Percentiles rank a stretch among this genome's conserved stretches.
phyloP scores from a whole-genome alignment of 2,797 vertebrate species.

The Erpetoichthys calabaricus region DNA sequence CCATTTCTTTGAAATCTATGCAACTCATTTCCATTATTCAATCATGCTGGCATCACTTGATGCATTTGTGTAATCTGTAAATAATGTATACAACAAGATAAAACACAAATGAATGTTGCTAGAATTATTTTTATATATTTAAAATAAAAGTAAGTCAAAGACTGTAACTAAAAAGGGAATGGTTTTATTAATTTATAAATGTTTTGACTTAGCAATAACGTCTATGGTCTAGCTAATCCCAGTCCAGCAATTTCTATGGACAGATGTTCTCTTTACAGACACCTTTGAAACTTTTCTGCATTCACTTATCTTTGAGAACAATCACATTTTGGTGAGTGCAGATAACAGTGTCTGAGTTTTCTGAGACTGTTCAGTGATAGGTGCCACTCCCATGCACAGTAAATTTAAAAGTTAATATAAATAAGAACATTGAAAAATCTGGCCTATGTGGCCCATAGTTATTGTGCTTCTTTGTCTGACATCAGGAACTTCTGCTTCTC shows the following conservation, averaged over 20 bases:
- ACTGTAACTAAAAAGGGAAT: slow-evolving; percentile 59
- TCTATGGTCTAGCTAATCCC: slow-evolving; percentile 29
- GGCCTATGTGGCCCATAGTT: no score
- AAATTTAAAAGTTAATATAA: no score
- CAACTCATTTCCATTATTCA: slow-evolving; percentile 29
- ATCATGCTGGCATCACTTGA: slow-evolving; percentile 20
- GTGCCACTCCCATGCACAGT: no score
- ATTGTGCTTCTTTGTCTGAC: no score
- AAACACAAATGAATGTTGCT: slow-evolving; percentile 49
- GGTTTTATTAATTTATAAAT: slow-evolving; percentile 73
- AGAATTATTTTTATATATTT: slow-evolving; percentile 65
- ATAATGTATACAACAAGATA: slow-evolving; percentile 31
- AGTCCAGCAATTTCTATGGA: background rate
- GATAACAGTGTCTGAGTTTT: no score
- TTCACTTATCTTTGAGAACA: no score
- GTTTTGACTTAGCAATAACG: slow-evolving; percentile 54
- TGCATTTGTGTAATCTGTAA: slow-evolving; percentile 30
- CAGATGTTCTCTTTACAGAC: no score
- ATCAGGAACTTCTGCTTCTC: no score
- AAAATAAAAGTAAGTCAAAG: slow-evolving; percentile 34
- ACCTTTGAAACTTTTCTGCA: no score
- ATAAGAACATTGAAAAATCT: no score
- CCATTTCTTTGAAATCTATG: slow-evolving; percentile 51
- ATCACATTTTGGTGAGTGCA: no score
- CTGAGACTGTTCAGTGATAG: no score